Conservation (phyloP, 1,140 invertebrate genomes). For the Drosophila setifemur region DNA sequence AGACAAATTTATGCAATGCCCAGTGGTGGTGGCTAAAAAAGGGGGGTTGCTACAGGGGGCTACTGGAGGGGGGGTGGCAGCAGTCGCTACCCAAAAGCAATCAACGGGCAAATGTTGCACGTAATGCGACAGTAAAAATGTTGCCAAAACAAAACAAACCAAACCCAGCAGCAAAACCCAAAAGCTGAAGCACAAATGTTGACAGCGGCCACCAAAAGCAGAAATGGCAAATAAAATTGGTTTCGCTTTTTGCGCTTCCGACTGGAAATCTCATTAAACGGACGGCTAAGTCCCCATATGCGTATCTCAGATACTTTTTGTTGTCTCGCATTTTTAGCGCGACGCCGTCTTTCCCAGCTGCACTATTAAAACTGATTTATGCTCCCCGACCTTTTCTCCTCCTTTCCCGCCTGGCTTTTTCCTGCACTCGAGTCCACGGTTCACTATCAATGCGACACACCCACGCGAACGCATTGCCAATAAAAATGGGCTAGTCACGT, state of each 20-base stretch:
- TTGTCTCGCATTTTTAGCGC: constrained; percentile 15
- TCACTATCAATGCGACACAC: constrained; percentile 36
- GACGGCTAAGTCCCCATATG: constrained; percentile 46
- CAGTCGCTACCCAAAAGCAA: constrained; percentile 25
- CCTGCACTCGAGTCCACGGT: neutral
- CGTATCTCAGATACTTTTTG: constrained; percentile 20
- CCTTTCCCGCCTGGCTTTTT: constrained; percentile 1
- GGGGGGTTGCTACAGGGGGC: neutral
- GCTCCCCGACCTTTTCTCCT: constrained; percentile 20
- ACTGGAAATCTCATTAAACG: constrained; percentile 68
- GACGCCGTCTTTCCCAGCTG: constrained; percentile 55
- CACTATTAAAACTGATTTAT: constrained; percentile 78
- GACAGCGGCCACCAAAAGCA: too few species aligned
- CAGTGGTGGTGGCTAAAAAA: constrained; percentile 8
- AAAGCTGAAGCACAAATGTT: constrained; percentile 28
- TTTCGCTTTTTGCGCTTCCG: constrained; percentile 47
- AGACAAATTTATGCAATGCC: constrained; percentile 69
- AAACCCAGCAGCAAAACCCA: neutral
- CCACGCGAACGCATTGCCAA: constrained; percentile 57
- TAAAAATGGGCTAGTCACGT: constrained; percentile 74
- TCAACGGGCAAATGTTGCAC: constrained; percentile 64
- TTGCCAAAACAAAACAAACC: constrained; percentile 44
- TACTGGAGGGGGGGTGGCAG: neutral
- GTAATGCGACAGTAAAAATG: constrained; percentile 65
- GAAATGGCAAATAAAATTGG: constrained; percentile 48